Base-by-base conservation (phyloP, 2,888 invertebrate species). In the Hirtodrosophila cameraria region DNA sequence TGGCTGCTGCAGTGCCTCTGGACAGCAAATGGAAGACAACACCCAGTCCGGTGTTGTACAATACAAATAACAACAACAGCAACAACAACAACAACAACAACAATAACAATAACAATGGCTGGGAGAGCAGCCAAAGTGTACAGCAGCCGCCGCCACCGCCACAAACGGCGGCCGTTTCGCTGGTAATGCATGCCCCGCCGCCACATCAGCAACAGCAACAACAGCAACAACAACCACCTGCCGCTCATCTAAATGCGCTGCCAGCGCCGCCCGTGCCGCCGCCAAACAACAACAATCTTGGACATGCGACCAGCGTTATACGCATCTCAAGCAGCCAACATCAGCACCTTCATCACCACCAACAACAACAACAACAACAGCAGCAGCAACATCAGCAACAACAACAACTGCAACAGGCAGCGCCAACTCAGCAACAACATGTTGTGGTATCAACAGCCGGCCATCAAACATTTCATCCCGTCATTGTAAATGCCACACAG, bases 401-500 rank as follows among this genome's bases (percentile, higher is more conserved):
- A 8, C 53, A 46, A 1, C 61, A 61, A 2, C 54, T 48, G n/a
- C 54, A 55, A 9, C 72, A 72, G 9, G 23, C 53, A 23, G n/a
- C 35, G 4, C 8, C 65, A 59, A 1, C 46, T 23, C 23, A 16
- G 9, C 62, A 63, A n/a, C 73, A 60, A 6, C 81, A 81, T 53
- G 72, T 70, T 41, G 82, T 78, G 11, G 61, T 70, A 25, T 60
- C 86, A 18, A 57, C 73, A 4, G 33, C 65, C 8, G 49, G 53
- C 30, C 77, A 76, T 46, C 90, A 90, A 61, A 88, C 90, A 42
- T 91, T 91, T 89, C 91, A 92, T 88, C 96, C 95, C 55, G 96
- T 96, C 53, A 96, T 96, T 88, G 96, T 96, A 45, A 95, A 95
- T 83, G 95, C 96, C 23, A 95, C 94, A 66, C 96, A 96, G 88